These are phyloP conservation scores for Nipponacmea schrenckii DNA, from an alignment of 2,888 invertebrate genomes.

Conservation along the genomic window DNA sequence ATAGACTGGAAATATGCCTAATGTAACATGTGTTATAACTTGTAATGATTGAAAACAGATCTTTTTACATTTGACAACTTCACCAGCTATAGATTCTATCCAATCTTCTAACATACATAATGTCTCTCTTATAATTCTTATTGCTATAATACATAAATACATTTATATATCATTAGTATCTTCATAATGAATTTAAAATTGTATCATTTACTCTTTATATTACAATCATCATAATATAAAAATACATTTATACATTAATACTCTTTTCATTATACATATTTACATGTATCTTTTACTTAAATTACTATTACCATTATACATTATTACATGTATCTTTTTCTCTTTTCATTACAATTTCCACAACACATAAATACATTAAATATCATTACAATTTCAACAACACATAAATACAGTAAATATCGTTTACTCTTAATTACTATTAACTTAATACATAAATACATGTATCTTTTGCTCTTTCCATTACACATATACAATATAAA, in stretches of 20 bases:
- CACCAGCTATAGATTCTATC: slow-evolving; percentile 71
- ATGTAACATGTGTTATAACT: slow-evolving; percentile 66
- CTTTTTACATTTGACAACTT: slow-evolving; percentile 72
- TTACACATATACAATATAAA: background rate
- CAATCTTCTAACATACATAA: slow-evolving; percentile 71
- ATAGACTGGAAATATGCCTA: slow-evolving; percentile 68
- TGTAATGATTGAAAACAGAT: slow-evolving; percentile 69
- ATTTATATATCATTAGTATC: slow-evolving; percentile 69
- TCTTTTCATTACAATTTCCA: no score
- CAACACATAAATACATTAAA: background rate
- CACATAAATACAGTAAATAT: no score
- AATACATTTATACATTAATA: slow-evolving; percentile 29
- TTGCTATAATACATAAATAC: slow-evolving; percentile 51
- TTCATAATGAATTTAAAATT: slow-evolving; percentile 70
- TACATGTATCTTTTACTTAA: slow-evolving; percentile 66
- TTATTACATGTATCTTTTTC: no score
- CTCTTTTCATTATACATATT: slow-evolving; percentile 71
- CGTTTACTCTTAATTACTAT: no score
- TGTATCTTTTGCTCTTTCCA: background rate
- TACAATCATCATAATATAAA: slow-evolving; percentile 62
- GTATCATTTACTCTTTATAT: slow-evolving; percentile 65
- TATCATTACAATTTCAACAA: no score
- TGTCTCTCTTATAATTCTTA: slow-evolving; percentile 63
- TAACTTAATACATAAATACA: no score
- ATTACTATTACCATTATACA: slow-evolving; percentile 63